Conservation (phyloP, 2,888 invertebrate species). For the Callimorpha dominula region DNA sequence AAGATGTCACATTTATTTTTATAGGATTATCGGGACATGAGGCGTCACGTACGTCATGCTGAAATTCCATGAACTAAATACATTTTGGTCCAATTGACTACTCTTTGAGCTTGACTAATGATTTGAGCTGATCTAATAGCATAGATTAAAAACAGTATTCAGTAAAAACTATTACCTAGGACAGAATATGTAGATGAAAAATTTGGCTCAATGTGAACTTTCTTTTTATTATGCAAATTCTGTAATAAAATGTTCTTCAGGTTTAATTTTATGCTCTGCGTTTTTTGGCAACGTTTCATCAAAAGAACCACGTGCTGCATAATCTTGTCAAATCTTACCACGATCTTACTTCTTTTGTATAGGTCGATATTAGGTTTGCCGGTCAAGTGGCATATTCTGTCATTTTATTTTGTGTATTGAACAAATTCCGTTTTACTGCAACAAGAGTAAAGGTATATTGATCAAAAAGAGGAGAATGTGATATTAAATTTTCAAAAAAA, state of each 20-base stretch:
- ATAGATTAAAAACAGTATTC: not conserved
- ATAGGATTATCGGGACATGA: not conserved
- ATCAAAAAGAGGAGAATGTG: too few species aligned
- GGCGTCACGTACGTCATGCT: not conserved
- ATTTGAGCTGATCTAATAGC: not conserved
- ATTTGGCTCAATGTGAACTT: not conserved
- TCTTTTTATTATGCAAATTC: conserved; percentile 24
- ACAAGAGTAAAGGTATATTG: too few species aligned
- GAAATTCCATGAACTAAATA: not conserved
- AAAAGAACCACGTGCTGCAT: conserved; percentile 31
- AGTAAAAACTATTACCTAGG: not conserved
- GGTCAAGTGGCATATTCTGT: not conserved
- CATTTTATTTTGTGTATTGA: not conserved
- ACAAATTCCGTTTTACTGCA: not conserved
- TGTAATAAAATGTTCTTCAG: conserved; percentile 31
- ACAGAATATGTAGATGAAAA: not conserved
- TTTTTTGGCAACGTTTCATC: not conserved
- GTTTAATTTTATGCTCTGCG: conserved; percentile 18
- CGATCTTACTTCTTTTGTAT: not conserved
- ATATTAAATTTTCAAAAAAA: too few species aligned
- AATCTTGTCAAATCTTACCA: not conserved
- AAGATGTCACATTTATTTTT: conserved; percentile 4
- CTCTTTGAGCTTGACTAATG: too few species aligned
- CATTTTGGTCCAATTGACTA: too few species aligned
- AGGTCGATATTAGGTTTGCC: not conserved